Conservation (phyloP, 2,888 invertebrate species). For the Frankliniella intonsa region DNA sequence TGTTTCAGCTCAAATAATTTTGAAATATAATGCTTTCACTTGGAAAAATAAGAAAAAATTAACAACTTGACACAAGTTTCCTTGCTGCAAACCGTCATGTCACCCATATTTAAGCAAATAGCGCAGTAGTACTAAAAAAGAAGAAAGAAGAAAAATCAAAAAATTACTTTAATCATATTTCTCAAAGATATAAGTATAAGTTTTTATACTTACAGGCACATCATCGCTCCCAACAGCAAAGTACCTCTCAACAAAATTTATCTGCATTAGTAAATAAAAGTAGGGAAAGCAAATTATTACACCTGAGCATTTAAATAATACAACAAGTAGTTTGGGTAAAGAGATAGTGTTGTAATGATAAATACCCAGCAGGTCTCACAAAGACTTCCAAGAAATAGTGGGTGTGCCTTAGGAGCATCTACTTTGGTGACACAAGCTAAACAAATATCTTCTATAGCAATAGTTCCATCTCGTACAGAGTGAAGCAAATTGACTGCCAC, state of each 20-base stretch:
- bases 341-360: not conserved
- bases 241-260: not conserved
- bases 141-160: not conserved
- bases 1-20: not conserved
- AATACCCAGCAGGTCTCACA: not conserved
- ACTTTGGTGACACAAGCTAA: not conserved
- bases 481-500: not conserved
- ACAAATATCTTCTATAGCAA: not conserved
- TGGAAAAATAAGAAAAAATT: not conserved
- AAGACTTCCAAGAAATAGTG: not conserved
- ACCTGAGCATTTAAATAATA: not conserved
- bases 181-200: not conserved
- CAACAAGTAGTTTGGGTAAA: not conserved
- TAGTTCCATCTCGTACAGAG: not conserved
- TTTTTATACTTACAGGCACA: not conserved
- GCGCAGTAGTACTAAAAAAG: not conserved
- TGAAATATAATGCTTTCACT: not conserved
- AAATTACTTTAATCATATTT: not conserved
- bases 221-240: not conserved
- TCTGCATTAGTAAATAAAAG: not conserved
- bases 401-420: not conserved
- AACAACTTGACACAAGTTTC: not conserved
- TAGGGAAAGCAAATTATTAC: no score
- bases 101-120: not conserved
- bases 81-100: not conserved